A percentile compares a stretch with the other conserved stretches of the same genome.
Conservation (phyloP, 1,140 invertebrate genomes). For the Halesus radiatus region DNA sequence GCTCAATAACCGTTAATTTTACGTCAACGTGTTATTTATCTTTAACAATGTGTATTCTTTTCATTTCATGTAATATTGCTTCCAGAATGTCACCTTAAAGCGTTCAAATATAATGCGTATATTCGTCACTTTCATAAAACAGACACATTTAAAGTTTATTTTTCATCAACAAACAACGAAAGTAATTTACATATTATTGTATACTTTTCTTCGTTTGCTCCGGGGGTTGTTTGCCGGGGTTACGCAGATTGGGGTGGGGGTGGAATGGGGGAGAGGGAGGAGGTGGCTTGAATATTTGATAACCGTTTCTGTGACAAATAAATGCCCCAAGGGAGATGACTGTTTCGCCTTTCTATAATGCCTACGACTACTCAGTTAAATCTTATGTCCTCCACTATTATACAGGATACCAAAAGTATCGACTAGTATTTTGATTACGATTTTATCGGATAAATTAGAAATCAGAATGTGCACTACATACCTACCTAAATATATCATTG, state of each 20-base stretch:
- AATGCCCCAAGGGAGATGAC: conserved; percentile 52
- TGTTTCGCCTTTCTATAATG: conserved; percentile 38
- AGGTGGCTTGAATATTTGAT: conserved; percentile 56
- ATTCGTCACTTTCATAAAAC: conserved; percentile 10
- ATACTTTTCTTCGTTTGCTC: conserved; percentile 45
- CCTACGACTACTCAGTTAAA: conserved; percentile 32
- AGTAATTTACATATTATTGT: conserved; percentile 50
- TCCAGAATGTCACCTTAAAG: too few species aligned
- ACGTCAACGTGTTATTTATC: too few species aligned
- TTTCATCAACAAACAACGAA: conserved; percentile 45
- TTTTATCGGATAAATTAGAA: too few species aligned
- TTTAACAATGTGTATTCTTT: too few species aligned
- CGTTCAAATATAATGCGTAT: too few species aligned
- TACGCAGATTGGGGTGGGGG: neutral
- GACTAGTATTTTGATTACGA: too few species aligned
- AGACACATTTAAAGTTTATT: conserved; percentile 41
- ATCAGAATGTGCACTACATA: too few species aligned
- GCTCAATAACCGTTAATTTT: too few species aligned
- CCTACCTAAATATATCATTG: too few species aligned
- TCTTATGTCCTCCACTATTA: conserved; percentile 5
- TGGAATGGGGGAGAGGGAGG: neutral
- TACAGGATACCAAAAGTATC: too few species aligned
- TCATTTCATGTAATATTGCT: too few species aligned
- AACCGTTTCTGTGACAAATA: conserved; percentile 59
- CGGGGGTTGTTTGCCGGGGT: conserved; percentile 20